Percentiles rank a stretch among this genome's conserved stretches.
phyloP scores from a whole-genome alignment of 2,888 invertebrate genomes.

The Colostygia pectinataria region DNA sequence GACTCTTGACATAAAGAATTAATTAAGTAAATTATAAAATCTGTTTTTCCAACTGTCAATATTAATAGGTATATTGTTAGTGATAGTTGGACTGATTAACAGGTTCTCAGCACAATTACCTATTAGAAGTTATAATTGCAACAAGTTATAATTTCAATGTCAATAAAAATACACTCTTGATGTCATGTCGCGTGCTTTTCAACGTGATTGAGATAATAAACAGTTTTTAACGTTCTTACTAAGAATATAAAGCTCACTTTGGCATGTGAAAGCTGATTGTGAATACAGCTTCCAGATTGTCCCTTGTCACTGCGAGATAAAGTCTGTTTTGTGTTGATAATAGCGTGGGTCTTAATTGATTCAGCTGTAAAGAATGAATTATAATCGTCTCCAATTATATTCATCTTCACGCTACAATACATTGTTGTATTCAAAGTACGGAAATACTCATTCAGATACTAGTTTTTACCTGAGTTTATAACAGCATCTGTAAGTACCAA shows the following conservation, averaged over 20 bases:
- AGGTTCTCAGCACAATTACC: too few relatives aligned
- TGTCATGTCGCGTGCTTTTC: background rate
- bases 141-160: background rate
- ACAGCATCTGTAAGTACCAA: too few relatives aligned
- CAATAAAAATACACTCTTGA: background rate
- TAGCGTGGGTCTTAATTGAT: conserved; percentile 7
- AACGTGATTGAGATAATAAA: background rate
- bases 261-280: background rate
- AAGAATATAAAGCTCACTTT: conserved; percentile 10
- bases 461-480: too few relatives aligned
- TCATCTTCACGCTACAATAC: conserved; percentile 4
- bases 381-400: conserved; percentile 6
- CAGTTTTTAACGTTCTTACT: background rate
- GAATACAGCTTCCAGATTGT: background rate
- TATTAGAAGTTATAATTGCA: too few relatives aligned
- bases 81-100: too few relatives aligned
- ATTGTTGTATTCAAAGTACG: conserved; percentile 6
- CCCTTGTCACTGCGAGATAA: conserved; percentile 4
- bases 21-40: too few relatives aligned
- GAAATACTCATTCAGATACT: too few relatives aligned
- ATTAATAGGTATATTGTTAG: too few relatives aligned
- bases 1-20: too few relatives aligned
- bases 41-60: too few relatives aligned
- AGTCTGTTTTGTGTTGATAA: background rate
- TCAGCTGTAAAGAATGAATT: conserved; percentile 6